Percentiles rank a stretch among this genome's conserved stretches.
Conservation (phyloP, 2,888 invertebrate genomes). For the Gonocerus acuteangulatus region DNA sequence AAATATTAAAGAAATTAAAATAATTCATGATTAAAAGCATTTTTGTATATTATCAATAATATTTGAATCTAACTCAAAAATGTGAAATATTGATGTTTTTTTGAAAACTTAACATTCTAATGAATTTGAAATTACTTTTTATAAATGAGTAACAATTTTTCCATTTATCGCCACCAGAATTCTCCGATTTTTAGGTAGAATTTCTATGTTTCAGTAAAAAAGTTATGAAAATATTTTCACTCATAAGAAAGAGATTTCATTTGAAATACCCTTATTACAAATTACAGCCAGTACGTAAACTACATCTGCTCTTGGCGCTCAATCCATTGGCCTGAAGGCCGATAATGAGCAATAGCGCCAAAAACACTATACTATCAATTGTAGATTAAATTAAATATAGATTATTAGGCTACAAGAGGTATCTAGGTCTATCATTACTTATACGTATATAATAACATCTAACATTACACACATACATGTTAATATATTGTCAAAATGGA, state of each 20-base stretch:
- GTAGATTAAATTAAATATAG: constrained; percentile 1
- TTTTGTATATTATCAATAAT: too few relatives aligned
- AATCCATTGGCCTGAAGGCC: background rate
- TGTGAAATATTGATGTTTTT: too few relatives aligned
- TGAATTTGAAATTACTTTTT: too few relatives aligned
- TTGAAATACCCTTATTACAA: constrained; percentile 31
- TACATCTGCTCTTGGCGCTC: constrained; percentile 16
- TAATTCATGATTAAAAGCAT: too few relatives aligned
- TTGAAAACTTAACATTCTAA: too few relatives aligned
- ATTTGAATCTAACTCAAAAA: too few relatives aligned
- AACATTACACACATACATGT: constrained; percentile 4
- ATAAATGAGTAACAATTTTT: constrained; percentile 5
- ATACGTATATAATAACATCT: constrained; percentile 1
- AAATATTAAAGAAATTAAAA: too few relatives aligned
- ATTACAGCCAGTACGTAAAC: constrained; percentile 32
- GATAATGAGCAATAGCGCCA: constrained; percentile 29
- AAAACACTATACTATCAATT: constrained; percentile 12
- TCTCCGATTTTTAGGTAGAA: constrained; percentile 26
- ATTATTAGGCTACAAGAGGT: constrained; percentile 2
- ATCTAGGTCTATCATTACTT: background rate
- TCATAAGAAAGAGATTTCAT: constrained; percentile 31
- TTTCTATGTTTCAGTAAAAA: constrained; percentile 32
- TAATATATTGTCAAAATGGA: constrained; percentile 31
- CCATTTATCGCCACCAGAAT: too few relatives aligned
- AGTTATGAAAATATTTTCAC: constrained; percentile 35